Conservation (phyloP, 2,888 invertebrate species). For the Polymixis lichenea region DNA sequence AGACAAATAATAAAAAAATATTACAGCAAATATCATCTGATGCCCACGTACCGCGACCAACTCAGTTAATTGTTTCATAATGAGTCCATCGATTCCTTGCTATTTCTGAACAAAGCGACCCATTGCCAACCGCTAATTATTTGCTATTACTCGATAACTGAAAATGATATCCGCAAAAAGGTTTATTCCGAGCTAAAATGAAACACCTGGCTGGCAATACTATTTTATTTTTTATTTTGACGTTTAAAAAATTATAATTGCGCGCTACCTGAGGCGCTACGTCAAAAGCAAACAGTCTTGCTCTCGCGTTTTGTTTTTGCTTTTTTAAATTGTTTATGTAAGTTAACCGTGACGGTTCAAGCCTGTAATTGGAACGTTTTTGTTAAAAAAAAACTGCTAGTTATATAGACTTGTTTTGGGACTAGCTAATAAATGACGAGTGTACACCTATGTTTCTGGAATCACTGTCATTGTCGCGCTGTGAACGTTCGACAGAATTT, state of each 20-base stretch:
- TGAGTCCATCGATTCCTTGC: conserved; percentile 81
- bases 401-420: background rate
- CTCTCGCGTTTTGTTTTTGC: conserved; percentile 5
- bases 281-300: conserved; percentile 33
- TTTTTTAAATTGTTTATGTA: conserved; percentile 17
- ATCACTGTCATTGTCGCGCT: conserved; percentile 22
- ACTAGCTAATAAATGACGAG: conserved; percentile 8
- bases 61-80: conserved; percentile 82
- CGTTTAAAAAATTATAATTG: conserved; percentile 14
- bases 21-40: conserved; percentile 59
- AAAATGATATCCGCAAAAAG: conserved; percentile 35
- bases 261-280: conserved; percentile 16
- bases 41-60: conserved; percentile 71
- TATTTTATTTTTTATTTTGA: background rate
- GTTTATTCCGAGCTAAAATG: background rate
- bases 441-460: conserved; percentile 9
- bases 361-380: conserved; percentile 24
- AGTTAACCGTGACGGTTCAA: conserved; percentile 32
- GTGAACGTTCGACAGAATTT: background rate
- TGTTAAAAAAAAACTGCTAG: background rate
- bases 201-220: conserved; percentile 44
- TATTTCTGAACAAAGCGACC: conserved; percentile 74
- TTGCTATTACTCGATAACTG: conserved; percentile 37
- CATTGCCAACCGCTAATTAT: conserved; percentile 54
- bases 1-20: conserved; percentile 20